Conservation (phyloP, 2,888 invertebrate genomes). For the Mythimna impura region DNA sequence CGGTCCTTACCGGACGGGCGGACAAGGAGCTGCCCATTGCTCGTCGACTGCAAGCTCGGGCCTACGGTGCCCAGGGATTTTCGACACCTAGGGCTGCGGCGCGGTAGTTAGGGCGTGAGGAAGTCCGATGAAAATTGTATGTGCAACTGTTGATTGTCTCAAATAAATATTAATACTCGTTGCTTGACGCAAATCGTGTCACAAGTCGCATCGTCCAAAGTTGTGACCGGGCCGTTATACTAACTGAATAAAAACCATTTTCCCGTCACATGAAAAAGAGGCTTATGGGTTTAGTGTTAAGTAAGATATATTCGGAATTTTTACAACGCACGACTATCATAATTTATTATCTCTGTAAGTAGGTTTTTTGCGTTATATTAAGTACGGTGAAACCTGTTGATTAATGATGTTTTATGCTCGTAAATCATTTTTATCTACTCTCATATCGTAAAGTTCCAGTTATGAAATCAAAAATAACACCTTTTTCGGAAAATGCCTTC, state of each 20-base stretch:
- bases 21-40: too few relatives aligned
- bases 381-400: constrained; percentile 30
- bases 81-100: too few relatives aligned
- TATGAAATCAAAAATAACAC: too few relatives aligned
- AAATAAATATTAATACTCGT: neutral
- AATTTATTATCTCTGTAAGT: constrained; percentile 26
- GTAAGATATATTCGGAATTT: constrained; percentile 37
- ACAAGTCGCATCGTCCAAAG: neutral
- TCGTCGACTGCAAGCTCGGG: too few relatives aligned
- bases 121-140: too few relatives aligned
- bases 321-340: constrained; percentile 7
- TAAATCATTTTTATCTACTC: constrained; percentile 2
- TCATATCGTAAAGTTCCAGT: too few relatives aligned
- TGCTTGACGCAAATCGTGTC: neutral
- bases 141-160: too few relatives aligned
- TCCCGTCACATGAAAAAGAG: constrained; percentile 25
- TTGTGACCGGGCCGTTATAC: neutral
- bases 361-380: constrained; percentile 19
- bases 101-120: too few relatives aligned
- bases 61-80: too few relatives aligned
- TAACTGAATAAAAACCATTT: constrained; percentile 20
- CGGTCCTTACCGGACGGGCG: too few relatives aligned
- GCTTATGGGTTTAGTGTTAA: constrained; percentile 30
- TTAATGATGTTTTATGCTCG: constrained; percentile 27
- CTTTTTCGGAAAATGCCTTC: too few relatives aligned